Conservation (phyloP, 2,888 invertebrate genomes). For the Perithous albicinctus region DNA sequence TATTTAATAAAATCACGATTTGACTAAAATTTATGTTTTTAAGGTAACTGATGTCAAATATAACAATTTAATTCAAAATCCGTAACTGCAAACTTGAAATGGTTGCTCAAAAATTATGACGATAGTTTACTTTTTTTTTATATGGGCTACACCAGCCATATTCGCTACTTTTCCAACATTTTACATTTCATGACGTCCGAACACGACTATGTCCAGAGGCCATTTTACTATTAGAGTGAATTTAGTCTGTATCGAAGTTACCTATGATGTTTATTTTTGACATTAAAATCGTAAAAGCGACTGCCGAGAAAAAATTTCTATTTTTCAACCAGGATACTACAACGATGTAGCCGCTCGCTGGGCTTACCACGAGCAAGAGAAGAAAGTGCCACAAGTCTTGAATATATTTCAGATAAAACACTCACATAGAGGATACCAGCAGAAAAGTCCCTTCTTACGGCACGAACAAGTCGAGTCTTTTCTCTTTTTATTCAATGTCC, state of each 20-base stretch:
- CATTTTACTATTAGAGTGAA: not conserved
- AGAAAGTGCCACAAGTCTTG: slow-evolving; percentile 18
- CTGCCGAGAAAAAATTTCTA: not conserved
- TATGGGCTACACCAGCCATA: too few species aligned
- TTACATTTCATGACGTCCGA: too few species aligned
- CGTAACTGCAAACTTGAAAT: too few species aligned
- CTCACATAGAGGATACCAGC: not conserved
- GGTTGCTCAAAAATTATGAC: too few species aligned
- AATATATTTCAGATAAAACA: slow-evolving; percentile 38
- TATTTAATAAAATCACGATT: too few species aligned
- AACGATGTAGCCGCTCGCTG: not conserved
- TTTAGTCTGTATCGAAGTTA: not conserved
- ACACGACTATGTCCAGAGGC: too few species aligned
- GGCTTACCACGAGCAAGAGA: slow-evolving; percentile 25
- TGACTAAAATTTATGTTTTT: too few species aligned
- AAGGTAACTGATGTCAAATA: too few species aligned
- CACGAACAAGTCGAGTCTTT: slow-evolving; percentile 14
- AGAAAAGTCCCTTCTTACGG: slow-evolving; percentile 19
- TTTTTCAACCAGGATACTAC: not conserved
- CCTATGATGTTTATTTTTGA: not conserved
- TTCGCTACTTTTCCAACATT: too few species aligned
- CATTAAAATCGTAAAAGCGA: not conserved
- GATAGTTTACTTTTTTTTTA: too few species aligned
- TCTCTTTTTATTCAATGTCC: not conserved
- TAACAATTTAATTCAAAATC: too few species aligned